phyloP scores from a whole-genome alignment of 2,113 vertebrate species.

The Ceyx melanurus region DNA sequence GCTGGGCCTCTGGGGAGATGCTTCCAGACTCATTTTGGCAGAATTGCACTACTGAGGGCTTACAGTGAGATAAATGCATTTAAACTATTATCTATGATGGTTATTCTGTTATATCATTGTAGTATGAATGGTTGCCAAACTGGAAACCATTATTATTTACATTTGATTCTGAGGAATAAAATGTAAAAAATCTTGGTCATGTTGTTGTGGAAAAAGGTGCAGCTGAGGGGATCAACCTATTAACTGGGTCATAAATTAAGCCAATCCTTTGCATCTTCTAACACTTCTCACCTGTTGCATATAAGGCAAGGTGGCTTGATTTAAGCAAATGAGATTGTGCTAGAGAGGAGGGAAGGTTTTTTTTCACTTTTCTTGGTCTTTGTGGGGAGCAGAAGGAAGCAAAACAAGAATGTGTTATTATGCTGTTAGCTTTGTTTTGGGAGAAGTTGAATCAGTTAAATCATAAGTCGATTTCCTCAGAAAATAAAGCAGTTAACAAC shows the following conservation, averaged over 20 bases:
- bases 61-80: neutral
- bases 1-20: neutral
- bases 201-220: neutral
- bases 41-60: neutral
- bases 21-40: neutral
- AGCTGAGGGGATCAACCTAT: neutral
- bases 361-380: neutral
- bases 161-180: neutral
- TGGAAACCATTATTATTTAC: neutral
- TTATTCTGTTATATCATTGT: neutral
- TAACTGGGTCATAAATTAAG: neutral
- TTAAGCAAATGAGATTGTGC: neutral
- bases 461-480: neutral
- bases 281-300: neutral
- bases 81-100: neutral
- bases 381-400: neutral
- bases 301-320: neutral
- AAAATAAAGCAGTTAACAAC: neutral
- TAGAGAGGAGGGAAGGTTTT: neutral
- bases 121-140: neutral
- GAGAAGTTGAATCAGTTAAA: neutral
- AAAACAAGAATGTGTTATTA: neutral
- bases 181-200: neutral
- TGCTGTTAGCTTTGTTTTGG: neutral
- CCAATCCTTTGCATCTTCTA: neutral